Percentiles rank a stretch among this genome's conserved stretches.
Conservation (phyloP, 2,113 vertebrate genomes). For the Thermophis baileyi region DNA sequence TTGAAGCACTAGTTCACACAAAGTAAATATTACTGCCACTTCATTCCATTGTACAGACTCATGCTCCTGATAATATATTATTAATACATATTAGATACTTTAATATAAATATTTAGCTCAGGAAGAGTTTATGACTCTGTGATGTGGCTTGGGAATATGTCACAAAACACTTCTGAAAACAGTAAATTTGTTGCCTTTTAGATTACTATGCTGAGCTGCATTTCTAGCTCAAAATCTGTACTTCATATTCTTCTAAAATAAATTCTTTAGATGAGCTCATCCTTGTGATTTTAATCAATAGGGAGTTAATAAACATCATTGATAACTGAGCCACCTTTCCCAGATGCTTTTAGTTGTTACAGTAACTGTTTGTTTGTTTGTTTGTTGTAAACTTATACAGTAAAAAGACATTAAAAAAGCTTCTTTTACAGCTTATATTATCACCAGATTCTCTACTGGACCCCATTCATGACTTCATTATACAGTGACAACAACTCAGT, state of each 20-base stretch:
- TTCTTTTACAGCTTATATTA: slow-evolving; percentile 57
- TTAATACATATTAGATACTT: neutral
- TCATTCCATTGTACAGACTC: neutral
- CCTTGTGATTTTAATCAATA: slow-evolving; percentile 41
- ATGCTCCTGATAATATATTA: neutral
- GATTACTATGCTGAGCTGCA: neutral
- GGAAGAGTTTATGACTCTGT: neutral
- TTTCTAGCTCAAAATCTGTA: neutral
- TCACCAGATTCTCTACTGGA: slow-evolving; percentile 28
- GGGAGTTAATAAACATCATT: slow-evolving; percentile 27
- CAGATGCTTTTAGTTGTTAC: slow-evolving; percentile 61
- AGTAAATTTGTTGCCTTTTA: neutral
- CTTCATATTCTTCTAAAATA: neutral
- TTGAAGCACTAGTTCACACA: neutral
- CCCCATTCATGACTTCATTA: slow-evolving; percentile 51
- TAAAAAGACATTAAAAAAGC: slow-evolving; percentile 62
- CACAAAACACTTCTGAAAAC: neutral
- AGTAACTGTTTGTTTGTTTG: slow-evolving; percentile 44
- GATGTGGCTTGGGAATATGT: neutral
- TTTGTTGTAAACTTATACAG: slow-evolving; percentile 43
- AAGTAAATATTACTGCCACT: neutral
- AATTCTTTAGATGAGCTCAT: slow-evolving; percentile 17
- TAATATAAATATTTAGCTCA: neutral
- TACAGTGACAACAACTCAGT: slow-evolving; percentile 39
- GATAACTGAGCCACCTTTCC: slow-evolving; percentile 44